These are phyloP conservation scores for Lepilemur ruficaudatus DNA, from an alignment of 2,797 vertebrate genomes.

Conservation along the genomic window DNA sequence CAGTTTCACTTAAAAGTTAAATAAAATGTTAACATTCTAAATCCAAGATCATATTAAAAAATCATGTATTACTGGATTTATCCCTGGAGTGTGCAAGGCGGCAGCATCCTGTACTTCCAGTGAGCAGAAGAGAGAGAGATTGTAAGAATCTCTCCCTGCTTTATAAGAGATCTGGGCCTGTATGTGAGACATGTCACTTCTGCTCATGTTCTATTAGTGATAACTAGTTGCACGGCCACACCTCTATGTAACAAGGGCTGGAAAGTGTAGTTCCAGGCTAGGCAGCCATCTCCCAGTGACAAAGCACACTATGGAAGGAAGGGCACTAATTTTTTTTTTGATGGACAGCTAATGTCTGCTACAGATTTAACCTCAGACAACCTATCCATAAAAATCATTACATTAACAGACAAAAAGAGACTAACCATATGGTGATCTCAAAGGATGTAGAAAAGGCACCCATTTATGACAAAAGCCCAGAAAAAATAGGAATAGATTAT, in stretches of 20 bases:
- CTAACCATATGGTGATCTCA: neutral
- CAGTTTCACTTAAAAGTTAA: conserved; percentile 14
- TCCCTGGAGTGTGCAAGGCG: neutral
- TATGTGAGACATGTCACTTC: neutral
- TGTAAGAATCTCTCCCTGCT: neutral
- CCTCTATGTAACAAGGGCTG: neutral
- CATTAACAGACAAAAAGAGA: neutral
- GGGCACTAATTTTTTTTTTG: neutral
- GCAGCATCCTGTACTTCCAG: neutral
- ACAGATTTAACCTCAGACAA: neutral
- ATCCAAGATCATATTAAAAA: neutral
- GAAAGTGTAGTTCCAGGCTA: neutral
- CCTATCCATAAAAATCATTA: neutral
- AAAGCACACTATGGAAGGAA: neutral
- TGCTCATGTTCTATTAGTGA: neutral
- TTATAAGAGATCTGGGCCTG: neutral
- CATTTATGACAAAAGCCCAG: neutral
- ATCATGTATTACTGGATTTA: neutral
- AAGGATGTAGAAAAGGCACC: neutral
- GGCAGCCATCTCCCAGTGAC: neutral
- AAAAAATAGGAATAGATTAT: neutral
- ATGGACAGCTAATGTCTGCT: neutral
- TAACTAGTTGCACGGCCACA: neutral
- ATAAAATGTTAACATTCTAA: conserved; percentile 1
- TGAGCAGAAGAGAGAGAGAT: neutral